Evolutionary conservation across 2,113 vertebrate species (phyloP).

Genomic region (Phrynocephalus versicolor): DNA sequence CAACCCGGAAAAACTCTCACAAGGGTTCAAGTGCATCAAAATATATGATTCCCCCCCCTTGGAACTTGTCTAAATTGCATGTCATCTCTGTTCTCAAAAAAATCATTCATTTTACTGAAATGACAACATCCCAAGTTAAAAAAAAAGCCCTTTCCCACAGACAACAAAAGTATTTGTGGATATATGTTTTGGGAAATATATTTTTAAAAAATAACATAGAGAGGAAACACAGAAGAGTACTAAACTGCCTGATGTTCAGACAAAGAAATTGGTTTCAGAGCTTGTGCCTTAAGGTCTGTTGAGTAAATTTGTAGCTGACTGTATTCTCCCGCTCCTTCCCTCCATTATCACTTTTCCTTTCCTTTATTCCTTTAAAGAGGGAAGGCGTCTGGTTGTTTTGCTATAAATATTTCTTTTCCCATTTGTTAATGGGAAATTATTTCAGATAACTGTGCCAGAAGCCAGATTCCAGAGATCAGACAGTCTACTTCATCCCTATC

Average conservation of each 20-base stretch:
- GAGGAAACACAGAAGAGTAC: conserved; percentile 10
- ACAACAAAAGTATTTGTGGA: conserved; percentile 43
- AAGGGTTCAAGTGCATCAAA: conserved; percentile 24
- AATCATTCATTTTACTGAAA: conserved; percentile 35
- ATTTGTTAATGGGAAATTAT: conserved; percentile 26
- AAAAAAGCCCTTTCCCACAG: conserved; percentile 40
- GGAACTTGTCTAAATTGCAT: conserved; percentile 47
- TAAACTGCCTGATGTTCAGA: conserved; percentile 37
- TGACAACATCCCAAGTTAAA: conserved; percentile 17
- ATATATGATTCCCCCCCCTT: conserved; percentile 33
- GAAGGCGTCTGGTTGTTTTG: conserved; percentile 39
- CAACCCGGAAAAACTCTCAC: conserved; percentile 34
- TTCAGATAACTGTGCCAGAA: background rate
- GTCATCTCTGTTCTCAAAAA: conserved; percentile 44
- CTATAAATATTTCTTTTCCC: conserved; percentile 46
- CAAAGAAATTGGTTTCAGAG: conserved; percentile 50
- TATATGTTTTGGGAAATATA: background rate
- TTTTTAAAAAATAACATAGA: conserved; percentile 44
- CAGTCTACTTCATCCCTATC: accelerated
- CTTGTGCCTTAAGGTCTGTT: background rate
- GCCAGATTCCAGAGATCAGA: conserved; percentile 26
- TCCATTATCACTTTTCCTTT: conserved; percentile 35
- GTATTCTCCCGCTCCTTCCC: conserved; percentile 12
- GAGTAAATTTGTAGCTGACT: conserved; percentile 38
- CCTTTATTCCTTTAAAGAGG: conserved; percentile 31